phyloP scores from a whole-genome alignment of 2,113 vertebrate genomes.

The Chamaea fasciata region DNA sequence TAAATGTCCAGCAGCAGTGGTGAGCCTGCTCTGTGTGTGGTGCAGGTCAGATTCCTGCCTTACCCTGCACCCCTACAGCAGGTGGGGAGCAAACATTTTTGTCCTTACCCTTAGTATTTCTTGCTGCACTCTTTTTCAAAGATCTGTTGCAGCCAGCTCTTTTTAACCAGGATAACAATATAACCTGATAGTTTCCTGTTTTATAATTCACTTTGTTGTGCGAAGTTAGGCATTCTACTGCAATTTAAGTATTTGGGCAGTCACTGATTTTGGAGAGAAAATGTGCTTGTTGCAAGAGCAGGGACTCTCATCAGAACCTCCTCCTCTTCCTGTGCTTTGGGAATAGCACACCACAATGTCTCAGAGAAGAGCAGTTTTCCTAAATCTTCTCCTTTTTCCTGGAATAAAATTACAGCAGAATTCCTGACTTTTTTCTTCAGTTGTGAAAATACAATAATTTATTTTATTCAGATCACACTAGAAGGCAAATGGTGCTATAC shows the following conservation, averaged over 20 bases:
- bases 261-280: neutral
- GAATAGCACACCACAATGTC: neutral
- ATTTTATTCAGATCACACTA: neutral
- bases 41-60: neutral
- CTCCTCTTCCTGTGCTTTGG: neutral
- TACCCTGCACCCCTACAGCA: neutral
- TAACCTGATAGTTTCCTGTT: neutral
- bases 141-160: neutral
- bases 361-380: neutral
- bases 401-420: neutral
- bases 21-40: neutral
- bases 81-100: neutral
- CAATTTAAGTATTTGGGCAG: neutral
- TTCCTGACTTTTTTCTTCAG: neutral
- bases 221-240: neutral
- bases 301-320: neutral
- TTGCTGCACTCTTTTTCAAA: neutral
- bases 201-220: neutral
- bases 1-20: neutral
- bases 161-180: neutral
- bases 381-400: neutral
- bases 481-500: neutral
- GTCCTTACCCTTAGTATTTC: neutral
- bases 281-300: neutral
- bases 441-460: neutral